phyloP scores from a whole-genome alignment of 2,113 vertebrate species.

The Misgurnus mizolepis region DNA sequence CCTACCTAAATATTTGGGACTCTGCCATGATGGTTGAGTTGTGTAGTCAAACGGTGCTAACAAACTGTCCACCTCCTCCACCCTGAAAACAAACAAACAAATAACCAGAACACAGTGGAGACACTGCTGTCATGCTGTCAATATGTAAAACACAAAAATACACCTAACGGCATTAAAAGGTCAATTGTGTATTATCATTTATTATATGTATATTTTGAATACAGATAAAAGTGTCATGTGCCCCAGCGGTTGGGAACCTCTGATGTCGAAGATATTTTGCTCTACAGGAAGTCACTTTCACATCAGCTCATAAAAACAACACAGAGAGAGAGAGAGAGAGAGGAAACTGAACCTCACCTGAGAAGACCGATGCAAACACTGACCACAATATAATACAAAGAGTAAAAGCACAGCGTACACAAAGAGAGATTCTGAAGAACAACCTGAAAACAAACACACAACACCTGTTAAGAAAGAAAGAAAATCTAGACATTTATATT shows the following conservation, averaged over 20 bases:
- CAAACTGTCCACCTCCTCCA: conserved; percentile 76
- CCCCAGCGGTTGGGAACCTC: too few species aligned
- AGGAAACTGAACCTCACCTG: conserved; percentile 64
- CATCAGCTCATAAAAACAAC: conserved; percentile 19
- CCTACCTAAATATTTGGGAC: conserved; percentile 77
- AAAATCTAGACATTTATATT: too few species aligned
- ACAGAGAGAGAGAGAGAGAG: conserved; percentile 10
- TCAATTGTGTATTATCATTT: too few species aligned
- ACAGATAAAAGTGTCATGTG: too few species aligned
- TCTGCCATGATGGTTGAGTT: conserved; percentile 77
- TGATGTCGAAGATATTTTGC: neutral
- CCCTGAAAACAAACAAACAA: conserved; percentile 58
- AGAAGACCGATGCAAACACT: conserved; percentile 76
- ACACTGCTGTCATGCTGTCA: too few species aligned
- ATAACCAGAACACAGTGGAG: neutral
- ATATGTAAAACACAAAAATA: too few species aligned
- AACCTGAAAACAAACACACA: conserved; percentile 61
- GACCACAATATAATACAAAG: conserved; percentile 75
- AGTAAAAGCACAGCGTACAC: conserved; percentile 78
- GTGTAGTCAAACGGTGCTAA: conserved; percentile 80
- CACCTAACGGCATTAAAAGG: too few species aligned
- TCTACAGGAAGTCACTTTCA: conserved; percentile 50
- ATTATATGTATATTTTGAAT: too few species aligned
- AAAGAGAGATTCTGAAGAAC: conserved; percentile 77
- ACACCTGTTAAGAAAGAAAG: too few species aligned